These are phyloP conservation scores for Scaeva pyrastri DNA, from an alignment of 2,888 invertebrate genomes.

Conservation along the genomic window DNA sequence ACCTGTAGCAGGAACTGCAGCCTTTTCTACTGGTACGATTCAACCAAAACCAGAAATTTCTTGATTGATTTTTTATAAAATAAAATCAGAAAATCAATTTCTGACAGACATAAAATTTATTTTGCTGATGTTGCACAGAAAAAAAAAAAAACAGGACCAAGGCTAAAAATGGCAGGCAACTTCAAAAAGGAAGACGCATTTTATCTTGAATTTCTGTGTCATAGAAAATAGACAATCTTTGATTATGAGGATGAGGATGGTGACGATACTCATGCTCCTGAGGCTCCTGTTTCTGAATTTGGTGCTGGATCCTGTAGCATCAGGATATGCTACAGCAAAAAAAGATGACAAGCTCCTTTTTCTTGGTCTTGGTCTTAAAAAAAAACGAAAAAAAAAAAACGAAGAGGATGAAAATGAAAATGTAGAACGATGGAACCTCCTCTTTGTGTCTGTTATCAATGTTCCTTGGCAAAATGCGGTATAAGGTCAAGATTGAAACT, in stretches of 20 bases:
- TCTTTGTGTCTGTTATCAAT: constrained; percentile 53
- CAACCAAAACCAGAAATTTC: not conserved
- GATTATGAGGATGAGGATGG: not conserved
- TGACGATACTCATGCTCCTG: not conserved
- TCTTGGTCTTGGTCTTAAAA: not conserved
- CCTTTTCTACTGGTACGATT: not conserved
- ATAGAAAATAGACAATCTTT: constrained; percentile 23
- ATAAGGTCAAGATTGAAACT: constrained; percentile 58
- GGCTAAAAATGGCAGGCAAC: constrained; percentile 3
- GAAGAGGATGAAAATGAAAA: not conserved
- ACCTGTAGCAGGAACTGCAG: not conserved
- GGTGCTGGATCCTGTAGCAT: not conserved
- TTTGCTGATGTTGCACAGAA: not conserved
- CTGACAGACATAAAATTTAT: constrained; percentile 24
- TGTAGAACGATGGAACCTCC: constrained; percentile 28
- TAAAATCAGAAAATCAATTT: constrained; percentile 35
- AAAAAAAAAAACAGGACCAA: not conserved
- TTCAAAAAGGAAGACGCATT: constrained; percentile 42
- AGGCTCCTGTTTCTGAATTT: not conserved
- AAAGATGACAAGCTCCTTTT: constrained; percentile 10
- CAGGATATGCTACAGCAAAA: constrained; percentile 22
- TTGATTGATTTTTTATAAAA: constrained; percentile 43
- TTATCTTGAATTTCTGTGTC: constrained; percentile 29
- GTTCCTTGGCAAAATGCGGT: constrained; percentile 49
- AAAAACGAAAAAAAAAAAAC: not conserved